Evolutionary conservation across 1,140 invertebrate genomes (phyloP), one percentile per base, ranked within the genome.

Genomic region (Lethocerus indicus): DNA sequence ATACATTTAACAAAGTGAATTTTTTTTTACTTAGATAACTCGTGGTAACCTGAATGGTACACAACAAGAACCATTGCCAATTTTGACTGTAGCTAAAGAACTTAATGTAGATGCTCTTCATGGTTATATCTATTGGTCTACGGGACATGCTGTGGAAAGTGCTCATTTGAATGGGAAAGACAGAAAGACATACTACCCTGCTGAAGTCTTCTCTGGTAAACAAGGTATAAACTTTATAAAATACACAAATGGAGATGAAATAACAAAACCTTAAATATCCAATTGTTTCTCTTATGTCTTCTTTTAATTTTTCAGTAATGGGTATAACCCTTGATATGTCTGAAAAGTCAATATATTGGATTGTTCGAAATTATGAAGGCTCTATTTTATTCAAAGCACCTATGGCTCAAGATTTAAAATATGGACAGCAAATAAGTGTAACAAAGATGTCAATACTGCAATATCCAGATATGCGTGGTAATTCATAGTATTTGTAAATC

Each of bases 121-220:
- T 54, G 89, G 84, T 0, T 79, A 81, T 54, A 68, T 95, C 18
- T 90, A 92, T 59, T 95, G 88, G 81, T 83, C 83, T 7, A 93
- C 88, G 0, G 76, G 76, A 0, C 77, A 85, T 53, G 78, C 81
- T 0, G 73, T 95, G 0, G 82, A 87, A 65, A 78, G 80, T 28
- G 75, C 83, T 0, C 68, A 76, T 36, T 65, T 90, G 0, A 88
- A 87, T 64, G 88, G 84, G 0, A 78, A 78, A 54, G 75, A 85
- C 48, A 73, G 75, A 55, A 69, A 75, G 39, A 71, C 74, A 29
- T 83, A 87, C 60, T 81, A 83, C 63, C 72, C 73, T 40, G 74
- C 80, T 32, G 75, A 79, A 54, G 69, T 81, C 37, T 87, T 87
- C 62, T 78, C 78, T 56, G 83, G 82, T 1, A 83, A 81, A 62